Base-by-base conservation (phyloP, 2,113 vertebrate genomes). In the Colaptes auratus region DNA sequence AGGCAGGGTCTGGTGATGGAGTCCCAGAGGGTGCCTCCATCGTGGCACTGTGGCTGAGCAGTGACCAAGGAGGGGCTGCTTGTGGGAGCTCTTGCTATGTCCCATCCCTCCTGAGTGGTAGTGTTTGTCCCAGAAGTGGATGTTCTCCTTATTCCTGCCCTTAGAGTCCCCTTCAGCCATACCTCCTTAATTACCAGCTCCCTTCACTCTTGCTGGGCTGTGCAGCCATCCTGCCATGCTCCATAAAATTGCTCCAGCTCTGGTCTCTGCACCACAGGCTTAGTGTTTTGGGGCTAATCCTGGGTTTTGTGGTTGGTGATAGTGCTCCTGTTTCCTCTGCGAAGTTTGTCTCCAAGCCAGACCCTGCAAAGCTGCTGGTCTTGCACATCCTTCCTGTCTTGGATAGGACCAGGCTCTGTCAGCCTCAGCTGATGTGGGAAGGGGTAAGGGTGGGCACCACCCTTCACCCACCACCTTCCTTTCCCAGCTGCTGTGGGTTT, bases 361-460 rank as follows among this genome's bases (percentile, higher is more conserved):
- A 76, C 50, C 19, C 83, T 6, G 1, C 13, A 58, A 77, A 6
- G 35, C 65, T 79, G 19, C 35, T 77, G 58, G 30, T 78, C 69
- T 66, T 91, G 50, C 70, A 72, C 70, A 69, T 79, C 85, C 87
- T 95, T 89, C 89, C 94, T 82, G 78, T 44, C 44, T 18, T 3
- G 1, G 2, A 18, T 8, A 35, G 24, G 28, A n/a, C 20, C 0
- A 1, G 31, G 89, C 56, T 76, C 64, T 9, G 74, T 95, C 87
- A 95, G 65, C 84, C 77, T 89, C 94, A 93, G 93, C 84, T 87
- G 93, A 92, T 33, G 21, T 42, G 61, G 35, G 42, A 82, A 78
- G 25, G 24, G 65, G 42, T 60, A 84, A 60, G 77, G 60, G 78
- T 75, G 78, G 84, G 71, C 33, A 61, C 63, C 53, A 82, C 59